Conservation (phyloP, 2,797 vertebrate genomes). For the Chanos chanos region DNA sequence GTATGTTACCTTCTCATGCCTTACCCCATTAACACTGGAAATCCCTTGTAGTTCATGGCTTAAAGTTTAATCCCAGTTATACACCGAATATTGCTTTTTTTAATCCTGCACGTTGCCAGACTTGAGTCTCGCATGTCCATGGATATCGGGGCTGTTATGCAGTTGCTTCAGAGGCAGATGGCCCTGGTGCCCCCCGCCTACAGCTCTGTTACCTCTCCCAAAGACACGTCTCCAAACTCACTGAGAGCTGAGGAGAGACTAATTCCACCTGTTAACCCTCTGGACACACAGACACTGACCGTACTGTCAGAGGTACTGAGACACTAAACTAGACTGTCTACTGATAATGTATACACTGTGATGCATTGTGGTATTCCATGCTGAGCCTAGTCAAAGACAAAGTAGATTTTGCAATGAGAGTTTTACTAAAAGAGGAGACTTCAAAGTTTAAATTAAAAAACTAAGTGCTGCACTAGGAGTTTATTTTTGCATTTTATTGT, state of each 20-base stretch:
- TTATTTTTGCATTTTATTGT: neutral
- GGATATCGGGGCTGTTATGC: slow-evolving; percentile 78
- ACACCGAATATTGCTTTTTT: neutral
- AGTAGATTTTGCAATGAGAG: too few relatives aligned
- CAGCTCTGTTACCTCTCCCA: slow-evolving; percentile 72
- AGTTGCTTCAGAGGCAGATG: slow-evolving; percentile 80
- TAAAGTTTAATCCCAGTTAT: neutral
- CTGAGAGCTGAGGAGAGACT: slow-evolving; percentile 32
- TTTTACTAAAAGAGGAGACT: too few relatives aligned
- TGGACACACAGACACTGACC: slow-evolving; percentile 33
- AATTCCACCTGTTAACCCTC: slow-evolving; percentile 38
- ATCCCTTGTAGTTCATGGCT: too few relatives aligned
- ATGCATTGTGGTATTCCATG: too few relatives aligned
- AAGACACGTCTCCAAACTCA: slow-evolving; percentile 43
- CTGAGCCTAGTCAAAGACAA: too few relatives aligned
- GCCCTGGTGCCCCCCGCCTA: slow-evolving; percentile 76
- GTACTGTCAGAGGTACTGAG: slow-evolving; percentile 31
- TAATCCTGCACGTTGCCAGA: slow-evolving; percentile 52
- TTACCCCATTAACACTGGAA: too few relatives aligned
- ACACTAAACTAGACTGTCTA: too few relatives aligned
- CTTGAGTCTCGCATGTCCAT: slow-evolving; percentile 78
- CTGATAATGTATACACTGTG: too few relatives aligned
- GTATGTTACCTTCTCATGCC: too few relatives aligned
- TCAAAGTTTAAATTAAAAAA: too few relatives aligned
- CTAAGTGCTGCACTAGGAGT: too few relatives aligned